Percentiles rank a stretch among this genome's conserved stretches.
Evolutionary conservation across 1,140 invertebrate genomes (phyloP).

Genomic region (Psix sp.): DNA sequence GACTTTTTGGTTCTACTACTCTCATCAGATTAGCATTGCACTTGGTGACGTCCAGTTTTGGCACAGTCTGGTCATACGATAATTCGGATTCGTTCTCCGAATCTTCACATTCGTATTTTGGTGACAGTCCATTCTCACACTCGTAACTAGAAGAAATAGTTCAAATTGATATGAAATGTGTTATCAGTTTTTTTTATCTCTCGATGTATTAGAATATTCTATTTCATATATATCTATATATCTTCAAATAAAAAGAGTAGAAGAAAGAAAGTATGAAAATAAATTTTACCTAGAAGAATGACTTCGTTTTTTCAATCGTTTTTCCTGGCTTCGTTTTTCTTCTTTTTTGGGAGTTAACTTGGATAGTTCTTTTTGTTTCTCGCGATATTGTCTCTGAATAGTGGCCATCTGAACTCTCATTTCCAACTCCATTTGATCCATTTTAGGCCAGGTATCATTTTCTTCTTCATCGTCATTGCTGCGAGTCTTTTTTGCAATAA

Average conservation of each 20-base stretch:
- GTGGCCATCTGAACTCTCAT: slow-evolving; percentile 88
- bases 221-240: too few relatives aligned
- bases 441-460: slow-evolving; percentile 78
- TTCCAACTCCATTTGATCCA: slow-evolving; percentile 86
- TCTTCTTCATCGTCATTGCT: slow-evolving; percentile 62
- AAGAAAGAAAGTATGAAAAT: not conserved
- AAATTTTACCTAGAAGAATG: slow-evolving; percentile 68
- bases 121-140: slow-evolving; percentile 32
- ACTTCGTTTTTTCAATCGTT: slow-evolving; percentile 70
- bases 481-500: slow-evolving; percentile 65
- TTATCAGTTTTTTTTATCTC: too few relatives aligned
- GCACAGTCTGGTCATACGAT: slow-evolving; percentile 54
- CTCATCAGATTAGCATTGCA: slow-evolving; percentile 73
- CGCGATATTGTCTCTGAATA: slow-evolving; percentile 87
- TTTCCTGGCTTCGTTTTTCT: slow-evolving; percentile 66
- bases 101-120: slow-evolving; percentile 42
- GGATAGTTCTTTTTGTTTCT: slow-evolving; percentile 88
- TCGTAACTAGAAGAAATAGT: slow-evolving; percentile 56
- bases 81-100: slow-evolving; percentile 39
- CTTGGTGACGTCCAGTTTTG: slow-evolving; percentile 64
- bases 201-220: too few relatives aligned
- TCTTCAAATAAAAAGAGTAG: too few relatives aligned
- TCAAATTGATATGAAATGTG: too few relatives aligned
- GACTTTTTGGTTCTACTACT: slow-evolving; percentile 68
- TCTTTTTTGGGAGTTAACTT: slow-evolving; percentile 81